A percentile compares a stretch with the other conserved stretches of the same genome.
These are phyloP conservation scores for Labrus mixtus DNA, from an alignment of 2,113 vertebrate genomes.

Conservation along the genomic window DNA sequence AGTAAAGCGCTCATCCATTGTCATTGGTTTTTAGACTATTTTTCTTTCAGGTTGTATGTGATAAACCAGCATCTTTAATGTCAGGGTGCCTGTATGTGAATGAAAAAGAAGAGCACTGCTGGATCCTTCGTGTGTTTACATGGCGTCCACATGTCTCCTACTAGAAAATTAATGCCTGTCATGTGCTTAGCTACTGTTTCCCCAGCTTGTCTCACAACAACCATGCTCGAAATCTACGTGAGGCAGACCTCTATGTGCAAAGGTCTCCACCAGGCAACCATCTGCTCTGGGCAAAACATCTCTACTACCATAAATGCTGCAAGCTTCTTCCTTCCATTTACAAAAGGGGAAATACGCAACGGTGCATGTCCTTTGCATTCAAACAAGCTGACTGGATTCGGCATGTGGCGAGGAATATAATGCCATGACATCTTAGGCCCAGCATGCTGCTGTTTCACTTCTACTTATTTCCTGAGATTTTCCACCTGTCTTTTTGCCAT, in stretches of 20 bases:
- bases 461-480: not conserved
- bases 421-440: conserved; percentile 1
- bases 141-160: not conserved
- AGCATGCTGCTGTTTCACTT: conserved; percentile 11
- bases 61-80: not conserved
- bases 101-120: not conserved
- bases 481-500: not conserved
- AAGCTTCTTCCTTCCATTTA: not conserved
- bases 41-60: too few species aligned
- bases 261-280: conserved; percentile 63
- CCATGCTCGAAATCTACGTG: conserved; percentile 27
- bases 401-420: not conserved
- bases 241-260: conserved; percentile 39
- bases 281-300: conserved; percentile 49
- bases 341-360: not conserved
- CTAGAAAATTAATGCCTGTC: conserved; percentile 17
- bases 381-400: not conserved
- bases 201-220: conserved; percentile 42
- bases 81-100: not conserved
- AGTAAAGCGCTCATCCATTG: too few species aligned
- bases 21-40: too few species aligned
- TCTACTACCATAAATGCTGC: not conserved
- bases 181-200: conserved; percentile 48
- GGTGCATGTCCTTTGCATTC: not conserved
- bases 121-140: not conserved